Conservation (phyloP, 2,113 vertebrate species). For the Tyto alba region DNA sequence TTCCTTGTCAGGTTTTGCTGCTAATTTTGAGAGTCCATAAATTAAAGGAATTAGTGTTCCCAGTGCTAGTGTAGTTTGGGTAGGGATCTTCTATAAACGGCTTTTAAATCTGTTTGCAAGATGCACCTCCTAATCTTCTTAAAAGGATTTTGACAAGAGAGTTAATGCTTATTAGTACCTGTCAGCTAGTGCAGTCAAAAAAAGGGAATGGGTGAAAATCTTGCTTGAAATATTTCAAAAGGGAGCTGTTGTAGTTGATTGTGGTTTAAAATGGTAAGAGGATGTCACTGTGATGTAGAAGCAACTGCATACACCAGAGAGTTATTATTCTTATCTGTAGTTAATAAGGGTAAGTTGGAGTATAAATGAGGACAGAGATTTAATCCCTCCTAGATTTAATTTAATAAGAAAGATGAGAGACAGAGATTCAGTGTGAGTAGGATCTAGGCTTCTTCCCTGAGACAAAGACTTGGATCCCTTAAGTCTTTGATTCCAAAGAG, state of each 20-base stretch:
- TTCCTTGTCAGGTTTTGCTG: neutral
- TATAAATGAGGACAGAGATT: neutral
- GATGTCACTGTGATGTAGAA: neutral
- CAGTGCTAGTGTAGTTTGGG: neutral
- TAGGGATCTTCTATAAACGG: neutral
- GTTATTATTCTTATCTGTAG: neutral
- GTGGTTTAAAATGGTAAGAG: neutral
- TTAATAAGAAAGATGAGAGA: neutral
- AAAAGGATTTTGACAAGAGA: constrained; percentile 30
- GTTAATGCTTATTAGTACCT: constrained; percentile 39
- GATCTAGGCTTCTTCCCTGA: neutral
- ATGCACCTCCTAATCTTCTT: constrained; percentile 32
- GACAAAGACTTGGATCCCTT: neutral
- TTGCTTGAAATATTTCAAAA: constrained; percentile 5
- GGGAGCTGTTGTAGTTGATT: neutral
- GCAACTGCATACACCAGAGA: neutral
- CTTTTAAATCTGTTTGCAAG: constrained; percentile 7
- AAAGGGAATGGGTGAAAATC: neutral
- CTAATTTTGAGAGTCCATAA: neutral
- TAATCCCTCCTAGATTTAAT: constrained; percentile 13
- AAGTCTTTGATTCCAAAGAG: neutral
- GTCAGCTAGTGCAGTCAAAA: neutral
- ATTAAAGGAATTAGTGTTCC: neutral
- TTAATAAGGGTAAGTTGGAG: neutral
- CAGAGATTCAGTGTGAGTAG: neutral